Evolutionary conservation across 2,113 vertebrate species (phyloP).

Genomic region (Lamprologus callipterus): DNA sequence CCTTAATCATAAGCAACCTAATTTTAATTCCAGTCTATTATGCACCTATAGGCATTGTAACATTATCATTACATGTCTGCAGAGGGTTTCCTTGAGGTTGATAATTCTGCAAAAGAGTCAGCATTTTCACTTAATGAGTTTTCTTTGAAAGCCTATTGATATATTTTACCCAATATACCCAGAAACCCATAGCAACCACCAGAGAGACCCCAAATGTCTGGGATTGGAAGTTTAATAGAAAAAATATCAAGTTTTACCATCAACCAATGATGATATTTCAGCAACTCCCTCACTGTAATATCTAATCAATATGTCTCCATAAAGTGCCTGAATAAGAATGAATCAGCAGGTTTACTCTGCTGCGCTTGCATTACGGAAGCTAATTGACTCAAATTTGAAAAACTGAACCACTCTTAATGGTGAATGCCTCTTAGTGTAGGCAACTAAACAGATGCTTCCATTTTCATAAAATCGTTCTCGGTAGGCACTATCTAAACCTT

Average conservation of each 20-base stretch:
- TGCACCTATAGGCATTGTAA: neutral
- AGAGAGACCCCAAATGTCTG: neutral
- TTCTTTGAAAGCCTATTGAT: neutral
- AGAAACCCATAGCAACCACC: neutral
- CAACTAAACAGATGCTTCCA: neutral
- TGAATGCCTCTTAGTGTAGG: neutral
- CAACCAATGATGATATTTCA: neutral
- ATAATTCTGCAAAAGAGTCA: neutral
- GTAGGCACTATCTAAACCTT: neutral
- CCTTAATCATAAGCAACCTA: neutral
- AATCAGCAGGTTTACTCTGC: constrained; percentile 21
- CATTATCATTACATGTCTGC: neutral
- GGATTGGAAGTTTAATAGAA: neutral
- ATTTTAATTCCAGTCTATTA: neutral
- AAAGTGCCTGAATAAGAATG: neutral
- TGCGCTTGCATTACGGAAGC: neutral
- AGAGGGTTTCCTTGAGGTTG: neutral
- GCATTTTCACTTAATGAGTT: neutral
- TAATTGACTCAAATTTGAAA: constrained; percentile 16
- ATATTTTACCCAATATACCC: neutral
- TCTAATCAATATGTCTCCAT: constrained; percentile 33
- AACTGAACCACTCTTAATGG: neutral
- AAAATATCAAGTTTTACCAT: neutral
- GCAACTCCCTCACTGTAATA: neutral
- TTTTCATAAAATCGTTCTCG: neutral